Percentiles rank a stretch among this genome's conserved stretches.
phyloP scores from a whole-genome alignment of 2,888 invertebrate genomes.

The Amitus sp. region DNA sequence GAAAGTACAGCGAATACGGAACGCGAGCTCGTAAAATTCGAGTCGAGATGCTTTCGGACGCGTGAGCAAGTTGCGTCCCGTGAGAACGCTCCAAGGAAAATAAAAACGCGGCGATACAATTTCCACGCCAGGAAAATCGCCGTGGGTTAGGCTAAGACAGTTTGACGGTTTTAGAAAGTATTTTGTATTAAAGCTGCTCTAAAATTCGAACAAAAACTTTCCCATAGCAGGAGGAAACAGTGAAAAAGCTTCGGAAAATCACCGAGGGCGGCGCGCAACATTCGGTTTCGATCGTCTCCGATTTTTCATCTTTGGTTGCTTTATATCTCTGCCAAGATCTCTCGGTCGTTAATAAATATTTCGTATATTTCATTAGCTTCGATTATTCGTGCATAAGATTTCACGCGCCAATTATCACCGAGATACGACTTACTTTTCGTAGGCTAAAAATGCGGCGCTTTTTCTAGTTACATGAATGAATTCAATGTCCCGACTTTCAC shows the following conservation, averaged over 20 bases:
- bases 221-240: too few species aligned
- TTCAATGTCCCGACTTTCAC: constrained; percentile 34
- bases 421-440: constrained; percentile 31
- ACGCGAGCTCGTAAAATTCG: constrained; percentile 24
- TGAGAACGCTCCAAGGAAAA: too few species aligned
- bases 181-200: background rate
- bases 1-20: too few species aligned
- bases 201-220: background rate
- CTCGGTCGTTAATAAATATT: constrained; percentile 22
- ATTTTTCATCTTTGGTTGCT: too few species aligned
- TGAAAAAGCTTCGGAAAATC: too few species aligned
- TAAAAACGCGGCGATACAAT: too few species aligned
- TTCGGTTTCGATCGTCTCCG: too few species aligned
- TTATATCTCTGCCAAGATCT: constrained; percentile 24
- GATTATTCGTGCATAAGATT: constrained; percentile 39
- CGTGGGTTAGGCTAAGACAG: background rate
- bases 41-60: too few species aligned
- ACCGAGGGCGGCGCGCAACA: too few species aligned
- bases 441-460: constrained; percentile 17
- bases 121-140: background rate
- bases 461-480: constrained; percentile 27
- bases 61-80: too few species aligned
- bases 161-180: constrained; percentile 5
- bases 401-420: constrained; percentile 38
- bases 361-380: constrained; percentile 28